These are phyloP conservation scores for Thereva unica DNA, from an alignment of 2,888 invertebrate genomes.

Conservation along the genomic window DNA sequence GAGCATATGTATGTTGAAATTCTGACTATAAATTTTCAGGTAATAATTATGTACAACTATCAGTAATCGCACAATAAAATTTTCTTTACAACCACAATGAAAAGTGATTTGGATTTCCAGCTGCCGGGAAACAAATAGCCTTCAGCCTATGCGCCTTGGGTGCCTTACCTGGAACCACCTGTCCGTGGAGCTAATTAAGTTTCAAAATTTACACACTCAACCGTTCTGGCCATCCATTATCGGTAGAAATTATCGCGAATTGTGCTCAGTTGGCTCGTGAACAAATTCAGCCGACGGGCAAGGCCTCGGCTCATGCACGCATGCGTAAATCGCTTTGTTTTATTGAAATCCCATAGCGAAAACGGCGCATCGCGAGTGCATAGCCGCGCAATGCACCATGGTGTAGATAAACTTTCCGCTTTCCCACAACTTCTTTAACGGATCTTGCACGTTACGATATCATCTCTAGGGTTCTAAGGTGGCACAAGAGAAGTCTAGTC, in stretches of 20 bases:
- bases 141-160: too few species aligned
- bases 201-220: constrained; percentile 30
- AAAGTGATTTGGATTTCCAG: too few species aligned
- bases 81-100: too few species aligned
- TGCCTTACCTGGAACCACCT: constrained; percentile 6
- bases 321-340: constrained; percentile 33
- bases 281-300: constrained; percentile 8
- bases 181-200: constrained; percentile 34
- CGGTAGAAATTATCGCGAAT: constrained; percentile 26
- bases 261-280: constrained; percentile 25
- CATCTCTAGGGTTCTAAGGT: constrained; percentile 20
- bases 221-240: constrained; percentile 26
- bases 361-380: constrained; percentile 17
- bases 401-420: constrained; percentile 23
- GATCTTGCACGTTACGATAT: constrained; percentile 36
- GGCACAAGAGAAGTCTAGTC: constrained; percentile 1
- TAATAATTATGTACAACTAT: too few species aligned
- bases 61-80: too few species aligned
- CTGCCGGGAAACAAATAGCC: too few species aligned
- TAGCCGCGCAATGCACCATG: neutral
- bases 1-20: too few species aligned
- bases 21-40: too few species aligned
- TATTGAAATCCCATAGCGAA: constrained; percentile 18
- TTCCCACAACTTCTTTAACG: constrained; percentile 31
- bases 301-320: constrained; percentile 30